phyloP scores from a whole-genome alignment of 2,797 vertebrate genomes.

The Syndactyla subalaris region DNA sequence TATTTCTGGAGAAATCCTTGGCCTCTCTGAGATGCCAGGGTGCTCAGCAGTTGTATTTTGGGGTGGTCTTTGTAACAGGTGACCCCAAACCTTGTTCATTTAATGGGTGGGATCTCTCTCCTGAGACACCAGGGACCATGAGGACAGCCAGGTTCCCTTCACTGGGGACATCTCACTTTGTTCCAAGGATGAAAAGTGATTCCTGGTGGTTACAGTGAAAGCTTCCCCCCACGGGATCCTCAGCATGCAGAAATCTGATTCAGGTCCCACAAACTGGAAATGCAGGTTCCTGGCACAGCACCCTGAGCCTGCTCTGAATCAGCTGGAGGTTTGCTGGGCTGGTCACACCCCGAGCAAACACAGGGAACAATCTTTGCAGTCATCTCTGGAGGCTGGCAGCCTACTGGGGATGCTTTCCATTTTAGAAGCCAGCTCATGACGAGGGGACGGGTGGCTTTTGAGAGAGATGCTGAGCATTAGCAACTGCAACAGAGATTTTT shows the following conservation, averaged over 20 bases:
- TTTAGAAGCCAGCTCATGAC: background rate
- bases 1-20: fast-evolving
- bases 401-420: background rate
- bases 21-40: background rate
- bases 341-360: background rate
- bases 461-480: background rate
- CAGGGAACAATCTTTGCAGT: background rate
- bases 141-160: background rate
- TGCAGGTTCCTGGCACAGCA: constrained; percentile 42
- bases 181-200: background rate
- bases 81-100: background rate
- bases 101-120: background rate
- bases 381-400: background rate
- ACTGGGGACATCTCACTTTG: fast-evolving
- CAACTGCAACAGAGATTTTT: background rate
- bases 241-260: background rate
- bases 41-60: background rate
- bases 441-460: background rate
- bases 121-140: fast-evolving
- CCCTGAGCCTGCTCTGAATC: constrained; percentile 13
- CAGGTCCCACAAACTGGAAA: constrained; percentile 57
- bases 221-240: background rate
- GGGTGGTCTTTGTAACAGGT: background rate
- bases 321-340: constrained; percentile 22
- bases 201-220: constrained; percentile 4